Evolutionary conservation across 2,888 invertebrate species (phyloP).

Genomic region (Chrysolina americana): DNA sequence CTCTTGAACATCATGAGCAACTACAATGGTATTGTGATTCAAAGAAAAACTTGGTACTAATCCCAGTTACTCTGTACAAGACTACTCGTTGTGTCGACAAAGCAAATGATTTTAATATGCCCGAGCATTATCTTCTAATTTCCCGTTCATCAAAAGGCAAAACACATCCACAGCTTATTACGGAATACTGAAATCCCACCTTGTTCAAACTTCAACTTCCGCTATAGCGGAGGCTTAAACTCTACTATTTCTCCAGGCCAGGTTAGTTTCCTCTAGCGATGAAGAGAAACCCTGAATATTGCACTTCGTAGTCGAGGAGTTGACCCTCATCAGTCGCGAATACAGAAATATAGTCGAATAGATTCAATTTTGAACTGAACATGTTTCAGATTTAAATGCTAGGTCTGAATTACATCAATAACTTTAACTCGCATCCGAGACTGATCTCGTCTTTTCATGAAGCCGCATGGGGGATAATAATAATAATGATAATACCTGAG

Average conservation of each 20-base stretch:
- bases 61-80: not conserved
- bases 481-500: too few relatives aligned
- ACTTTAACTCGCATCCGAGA: too few relatives aligned
- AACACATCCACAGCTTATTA: slow-evolving; percentile 7
- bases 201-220: slow-evolving; percentile 12
- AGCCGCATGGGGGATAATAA: too few relatives aligned
- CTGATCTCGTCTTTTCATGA: too few relatives aligned
- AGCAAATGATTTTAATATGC: not conserved
- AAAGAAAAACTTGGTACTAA: not conserved
- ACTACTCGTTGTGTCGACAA: not conserved
- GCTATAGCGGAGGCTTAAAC: slow-evolving; percentile 6
- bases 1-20: too few relatives aligned
- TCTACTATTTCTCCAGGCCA: slow-evolving; percentile 21
- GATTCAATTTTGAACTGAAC: too few relatives aligned
- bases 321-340: not conserved
- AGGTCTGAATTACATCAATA: too few relatives aligned
- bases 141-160: slow-evolving; percentile 12
- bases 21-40: too few relatives aligned
- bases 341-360: not conserved
- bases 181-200: slow-evolving; percentile 9
- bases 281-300: slow-evolving; percentile 32
- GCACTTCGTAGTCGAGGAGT: not conserved
- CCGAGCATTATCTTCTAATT: slow-evolving; percentile 1
- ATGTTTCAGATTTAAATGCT: too few relatives aligned
- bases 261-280: slow-evolving; percentile 21